Percentiles rank a stretch among this genome's conserved stretches.
Evolutionary conservation across 2,113 vertebrate genomes (phyloP).

Genomic region (Phrynosoma platyrhinos): DNA sequence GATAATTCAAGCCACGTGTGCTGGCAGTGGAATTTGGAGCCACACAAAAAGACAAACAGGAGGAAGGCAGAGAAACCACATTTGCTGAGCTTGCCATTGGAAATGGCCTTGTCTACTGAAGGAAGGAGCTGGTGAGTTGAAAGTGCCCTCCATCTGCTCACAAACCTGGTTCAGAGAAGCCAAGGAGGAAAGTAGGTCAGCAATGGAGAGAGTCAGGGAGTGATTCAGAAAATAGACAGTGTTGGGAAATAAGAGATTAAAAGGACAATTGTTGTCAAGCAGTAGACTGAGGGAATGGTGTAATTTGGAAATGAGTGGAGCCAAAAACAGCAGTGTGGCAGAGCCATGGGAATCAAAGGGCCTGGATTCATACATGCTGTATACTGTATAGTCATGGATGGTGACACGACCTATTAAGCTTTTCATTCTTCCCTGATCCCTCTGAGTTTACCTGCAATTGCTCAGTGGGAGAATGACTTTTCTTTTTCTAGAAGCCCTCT

Average conservation of each 20-base stretch:
- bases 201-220: not conserved
- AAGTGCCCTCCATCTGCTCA: not conserved
- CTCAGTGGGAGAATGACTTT: not conserved
- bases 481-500: not conserved
- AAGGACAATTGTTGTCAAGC: not conserved
- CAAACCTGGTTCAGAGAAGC: not conserved
- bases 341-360: too few species aligned
- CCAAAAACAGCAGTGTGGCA: not conserved
- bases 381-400: too few species aligned
- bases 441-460: too few species aligned
- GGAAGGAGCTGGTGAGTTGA: not conserved
- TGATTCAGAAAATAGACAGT: not conserved
- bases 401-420: not conserved
- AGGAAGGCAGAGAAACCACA: too few species aligned
- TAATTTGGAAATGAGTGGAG: not conserved
- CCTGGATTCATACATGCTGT: not conserved
- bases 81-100: not conserved
- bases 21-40: not conserved
- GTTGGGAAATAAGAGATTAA: not conserved
- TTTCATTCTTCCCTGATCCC: not conserved
- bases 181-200: not conserved
- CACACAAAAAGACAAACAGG: not conserved
- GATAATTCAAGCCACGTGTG: not conserved
- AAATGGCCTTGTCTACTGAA: not conserved
- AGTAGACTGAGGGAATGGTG: not conserved